These are phyloP conservation scores for Gymnarchus niloticus DNA, from an alignment of 2,113 vertebrate species.

Conservation along the genomic window DNA sequence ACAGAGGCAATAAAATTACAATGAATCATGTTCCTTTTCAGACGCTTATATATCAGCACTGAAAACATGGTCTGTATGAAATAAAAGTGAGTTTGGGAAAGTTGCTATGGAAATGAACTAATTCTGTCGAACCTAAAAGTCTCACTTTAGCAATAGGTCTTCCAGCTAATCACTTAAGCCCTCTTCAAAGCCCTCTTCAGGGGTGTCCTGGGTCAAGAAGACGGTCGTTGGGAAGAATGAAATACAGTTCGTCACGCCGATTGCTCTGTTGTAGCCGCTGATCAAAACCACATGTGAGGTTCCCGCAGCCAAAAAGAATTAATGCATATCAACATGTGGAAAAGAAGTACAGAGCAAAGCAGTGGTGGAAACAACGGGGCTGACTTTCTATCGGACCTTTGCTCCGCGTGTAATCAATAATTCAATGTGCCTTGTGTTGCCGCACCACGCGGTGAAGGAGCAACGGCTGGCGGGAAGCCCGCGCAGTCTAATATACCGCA, in stretches of 20 bases:
- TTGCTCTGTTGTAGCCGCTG: constrained; percentile 29
- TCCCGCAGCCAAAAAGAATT: constrained; percentile 34
- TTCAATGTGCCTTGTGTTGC: background rate
- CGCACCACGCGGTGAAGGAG: too few species aligned
- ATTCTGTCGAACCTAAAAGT: background rate
- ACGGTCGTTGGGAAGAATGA: constrained; percentile 5
- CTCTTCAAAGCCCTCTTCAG: background rate
- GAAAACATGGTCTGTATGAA: background rate
- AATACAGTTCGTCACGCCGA: constrained; percentile 16
- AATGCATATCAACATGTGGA: constrained; percentile 35
- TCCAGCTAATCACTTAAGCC: background rate
- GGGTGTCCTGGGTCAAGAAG: background rate
- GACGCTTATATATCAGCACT: background rate
- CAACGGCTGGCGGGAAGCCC: too few species aligned
- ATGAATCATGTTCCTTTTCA: background rate
- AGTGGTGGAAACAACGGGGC: background rate
- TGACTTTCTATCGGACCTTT: background rate
- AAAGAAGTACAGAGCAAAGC: constrained; percentile 22
- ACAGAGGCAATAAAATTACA: background rate
- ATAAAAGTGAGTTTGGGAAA: background rate
- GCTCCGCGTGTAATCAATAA: background rate
- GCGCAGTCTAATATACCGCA: too few species aligned
- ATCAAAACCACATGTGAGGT: constrained; percentile 40
- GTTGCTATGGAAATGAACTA: constrained; percentile 3
- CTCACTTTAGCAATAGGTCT: background rate